Base-by-base conservation (phyloP, 2,113 vertebrate species). In the Microcebus ravelobensis region DNA sequence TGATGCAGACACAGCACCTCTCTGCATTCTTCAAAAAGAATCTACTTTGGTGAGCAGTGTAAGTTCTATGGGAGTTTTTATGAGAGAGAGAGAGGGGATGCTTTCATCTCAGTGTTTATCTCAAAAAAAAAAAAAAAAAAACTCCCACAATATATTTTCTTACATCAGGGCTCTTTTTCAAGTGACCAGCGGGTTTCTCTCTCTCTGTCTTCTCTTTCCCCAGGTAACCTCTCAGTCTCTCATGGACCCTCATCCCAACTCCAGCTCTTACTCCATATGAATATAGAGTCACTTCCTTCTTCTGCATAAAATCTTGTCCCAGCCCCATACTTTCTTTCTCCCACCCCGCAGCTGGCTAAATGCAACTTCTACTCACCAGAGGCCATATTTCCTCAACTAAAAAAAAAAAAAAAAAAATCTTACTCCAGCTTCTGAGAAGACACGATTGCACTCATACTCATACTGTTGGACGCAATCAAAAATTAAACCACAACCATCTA, bases 391-490 rank as follows among this genome's bases (percentile, higher is more conserved):
- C 67, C 48, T 85, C 68, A 73, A 29, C 77, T 95, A 55, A 92
- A 90, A 77, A 55, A 93, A 23, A 81, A 61, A 93, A 18, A 82
- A 81, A 61, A 93, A 18, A 82, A 42, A 39, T 31, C 45, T 90
- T 20, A 91, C 59, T n/a, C 93, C 91, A 92, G 91, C 67, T 92
- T 93, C 74, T 11, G 8, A 96, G 52, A 83, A 95, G 73, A 90
- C 73, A 76, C 13, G 31, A 82, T 93, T 91, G 91, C 57, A 94
- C 63, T 68, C 23, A 25, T 23, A 94, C 63, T 68, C 23, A 25
- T 23, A 39, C 34, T 91, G 14, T 67, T 93, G 52, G 55, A 70
- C 18, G 65, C 36, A 77, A 96, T 67, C 93, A 95, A 57, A 91
- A 86, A 59, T 71, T 76, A 76, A 95, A 39, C 65, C 45, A 36